These are phyloP conservation scores for Cydia splendana DNA, from an alignment of 1,140 invertebrate genomes.

Conservation along the genomic window DNA sequence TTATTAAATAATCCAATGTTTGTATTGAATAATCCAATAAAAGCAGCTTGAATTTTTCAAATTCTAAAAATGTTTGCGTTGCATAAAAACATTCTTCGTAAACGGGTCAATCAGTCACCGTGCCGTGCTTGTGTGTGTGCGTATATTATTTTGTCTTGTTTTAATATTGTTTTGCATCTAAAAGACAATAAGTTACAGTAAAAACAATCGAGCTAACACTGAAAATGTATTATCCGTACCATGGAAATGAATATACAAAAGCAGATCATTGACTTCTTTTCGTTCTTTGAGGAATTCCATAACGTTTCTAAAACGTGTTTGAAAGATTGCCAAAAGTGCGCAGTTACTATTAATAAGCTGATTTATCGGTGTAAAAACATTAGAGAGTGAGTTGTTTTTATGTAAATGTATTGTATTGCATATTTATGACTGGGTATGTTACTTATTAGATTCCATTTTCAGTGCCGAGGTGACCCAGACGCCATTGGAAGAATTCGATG, in stretches of 20 bases:
- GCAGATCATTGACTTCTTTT: conserved; percentile 74
- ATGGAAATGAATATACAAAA: conserved; percentile 75
- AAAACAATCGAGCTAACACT: background rate
- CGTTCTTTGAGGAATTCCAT: conserved; percentile 69
- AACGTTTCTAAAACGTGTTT: conserved; percentile 68
- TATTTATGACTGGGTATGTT: background rate
- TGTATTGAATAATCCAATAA: background rate
- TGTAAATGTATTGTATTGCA: background rate
- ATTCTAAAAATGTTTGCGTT: background rate
- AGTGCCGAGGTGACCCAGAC: conserved; percentile 60
- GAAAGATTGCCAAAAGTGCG: conserved; percentile 75
- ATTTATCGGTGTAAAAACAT: conserved; percentile 68
- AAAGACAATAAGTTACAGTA: background rate
- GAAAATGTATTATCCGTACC: conserved; percentile 40
- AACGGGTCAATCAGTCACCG: background rate
- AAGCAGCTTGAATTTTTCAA: background rate
- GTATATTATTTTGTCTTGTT: background rate
- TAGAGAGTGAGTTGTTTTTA: conserved; percentile 62
- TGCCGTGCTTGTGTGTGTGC: background rate
- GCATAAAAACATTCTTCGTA: background rate
- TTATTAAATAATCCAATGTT: background rate
- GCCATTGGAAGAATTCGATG: conserved; percentile 64
- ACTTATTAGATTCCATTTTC: conserved; percentile 40
- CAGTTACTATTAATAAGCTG: conserved; percentile 73
- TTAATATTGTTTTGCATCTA: background rate